Evolutionary conservation across 2,888 invertebrate genomes (phyloP).

Genomic region (Horisme vitalbata): DNA sequence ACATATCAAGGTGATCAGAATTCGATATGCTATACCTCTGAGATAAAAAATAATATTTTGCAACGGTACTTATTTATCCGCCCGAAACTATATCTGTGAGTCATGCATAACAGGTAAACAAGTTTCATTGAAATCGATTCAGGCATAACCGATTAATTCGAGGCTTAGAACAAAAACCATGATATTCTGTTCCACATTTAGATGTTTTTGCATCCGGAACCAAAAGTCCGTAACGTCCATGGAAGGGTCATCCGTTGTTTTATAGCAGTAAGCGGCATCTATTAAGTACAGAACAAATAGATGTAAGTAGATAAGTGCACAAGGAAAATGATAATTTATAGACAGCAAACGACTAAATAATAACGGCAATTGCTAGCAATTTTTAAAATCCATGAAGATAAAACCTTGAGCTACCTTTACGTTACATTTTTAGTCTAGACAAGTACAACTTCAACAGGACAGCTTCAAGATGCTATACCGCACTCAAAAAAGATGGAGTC

Average conservation of each 20-base stretch:
- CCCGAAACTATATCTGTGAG: constrained; percentile 13
- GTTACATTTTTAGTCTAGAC: too few species aligned
- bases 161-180: constrained; percentile 29
- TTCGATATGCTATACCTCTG: constrained; percentile 38
- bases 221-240: constrained; percentile 51
- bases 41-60: constrained; percentile 27
- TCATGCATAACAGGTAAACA: constrained; percentile 22
- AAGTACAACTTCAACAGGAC: too few species aligned
- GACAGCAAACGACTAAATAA: constrained; percentile 15
- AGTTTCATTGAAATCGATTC: constrained; percentile 20
- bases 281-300: too few species aligned
- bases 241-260: constrained; percentile 42
- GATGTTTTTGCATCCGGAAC: constrained; percentile 45
- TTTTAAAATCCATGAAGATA: too few species aligned
- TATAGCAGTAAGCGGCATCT: constrained; percentile 28
- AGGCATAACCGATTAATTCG: constrained; percentile 32
- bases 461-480: too few species aligned
- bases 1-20: constrained; percentile 50
- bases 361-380: constrained; percentile 5
- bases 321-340: constrained; percentile 20
- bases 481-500: too few species aligned
- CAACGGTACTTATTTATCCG: constrained; percentile 15
- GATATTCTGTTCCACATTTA: constrained; percentile 31
- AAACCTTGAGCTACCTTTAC: too few species aligned
- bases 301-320: too few species aligned